Conservation (phyloP, 2,888 invertebrate species). For the Xestobium rufovillosum region DNA sequence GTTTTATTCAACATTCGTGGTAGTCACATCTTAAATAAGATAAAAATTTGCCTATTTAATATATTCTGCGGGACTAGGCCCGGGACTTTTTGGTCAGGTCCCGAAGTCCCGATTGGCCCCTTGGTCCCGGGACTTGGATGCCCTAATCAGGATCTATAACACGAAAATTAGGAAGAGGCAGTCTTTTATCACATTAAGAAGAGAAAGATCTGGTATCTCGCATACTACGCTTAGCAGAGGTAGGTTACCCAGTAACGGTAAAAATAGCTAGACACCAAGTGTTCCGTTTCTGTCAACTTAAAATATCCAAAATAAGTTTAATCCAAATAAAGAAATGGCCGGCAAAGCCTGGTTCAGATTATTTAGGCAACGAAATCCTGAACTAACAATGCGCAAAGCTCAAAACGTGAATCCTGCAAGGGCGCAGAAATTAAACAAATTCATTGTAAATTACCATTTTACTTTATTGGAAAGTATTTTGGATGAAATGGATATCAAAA, state of each 20-base stretch:
- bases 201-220: conserved; percentile 18
- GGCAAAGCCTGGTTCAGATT: conserved; percentile 19
- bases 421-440: conserved; percentile 23
- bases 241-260: conserved; percentile 15
- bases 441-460: conserved; percentile 24
- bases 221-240: conserved; percentile 15
- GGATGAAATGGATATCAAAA: conserved; percentile 16
- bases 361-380: conserved; percentile 20
- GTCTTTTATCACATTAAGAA: too few relatives aligned
- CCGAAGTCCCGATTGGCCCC: too few relatives aligned
- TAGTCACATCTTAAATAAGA: too few relatives aligned
- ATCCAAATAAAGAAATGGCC: too few relatives aligned
- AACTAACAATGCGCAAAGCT: conserved; percentile 20
- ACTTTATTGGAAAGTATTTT: conserved; percentile 19
- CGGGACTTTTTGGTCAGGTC: too few relatives aligned
- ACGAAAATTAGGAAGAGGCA: too few relatives aligned
- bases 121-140: too few relatives aligned
- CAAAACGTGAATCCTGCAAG: conserved; percentile 24
- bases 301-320: conserved; percentile 9
- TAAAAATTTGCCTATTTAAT: too few relatives aligned
- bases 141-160: too few relatives aligned
- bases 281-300: conserved; percentile 12
- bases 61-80: too few relatives aligned
- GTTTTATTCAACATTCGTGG: too few relatives aligned
- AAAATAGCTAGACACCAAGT: conserved; percentile 10